These are phyloP conservation scores for Zalophus californianus DNA, from an alignment of 2,797 vertebrate genomes.

Conservation along the genomic window DNA sequence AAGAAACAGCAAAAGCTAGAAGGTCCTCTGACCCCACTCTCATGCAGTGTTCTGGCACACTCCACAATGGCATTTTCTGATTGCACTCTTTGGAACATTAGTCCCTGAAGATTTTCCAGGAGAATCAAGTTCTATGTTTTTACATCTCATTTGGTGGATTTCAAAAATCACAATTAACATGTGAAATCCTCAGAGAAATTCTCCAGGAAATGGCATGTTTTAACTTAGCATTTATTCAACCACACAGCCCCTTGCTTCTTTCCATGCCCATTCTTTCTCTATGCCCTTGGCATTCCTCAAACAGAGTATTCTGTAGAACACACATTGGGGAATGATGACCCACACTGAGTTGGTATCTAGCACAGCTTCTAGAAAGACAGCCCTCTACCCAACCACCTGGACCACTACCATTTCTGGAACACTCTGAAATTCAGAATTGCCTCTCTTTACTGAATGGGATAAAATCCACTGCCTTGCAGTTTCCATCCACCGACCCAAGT, in stretches of 20 bases:
- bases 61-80: not conserved
- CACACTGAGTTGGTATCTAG: accelerated
- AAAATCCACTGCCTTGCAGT: not conserved
- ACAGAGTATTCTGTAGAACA: not conserved
- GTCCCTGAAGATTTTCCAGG: not conserved
- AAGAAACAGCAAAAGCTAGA: not conserved
- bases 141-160: not conserved
- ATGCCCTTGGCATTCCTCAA: not conserved
- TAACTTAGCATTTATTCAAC: not conserved
- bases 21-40: not conserved
- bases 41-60: accelerated
- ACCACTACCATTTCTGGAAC: not conserved
- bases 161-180: not conserved
- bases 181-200: not conserved
- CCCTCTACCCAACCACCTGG: accelerated
- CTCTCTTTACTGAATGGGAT: not conserved
- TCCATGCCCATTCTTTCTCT: not conserved
- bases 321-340: not conserved
- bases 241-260: not conserved
- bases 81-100: not conserved
- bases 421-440: not conserved
- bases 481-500: not conserved
- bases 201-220: not conserved
- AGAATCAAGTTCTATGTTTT: not conserved
- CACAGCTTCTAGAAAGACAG: not conserved